Conservation (phyloP, 1,140 invertebrate species). For the Drosophila truncata region DNA sequence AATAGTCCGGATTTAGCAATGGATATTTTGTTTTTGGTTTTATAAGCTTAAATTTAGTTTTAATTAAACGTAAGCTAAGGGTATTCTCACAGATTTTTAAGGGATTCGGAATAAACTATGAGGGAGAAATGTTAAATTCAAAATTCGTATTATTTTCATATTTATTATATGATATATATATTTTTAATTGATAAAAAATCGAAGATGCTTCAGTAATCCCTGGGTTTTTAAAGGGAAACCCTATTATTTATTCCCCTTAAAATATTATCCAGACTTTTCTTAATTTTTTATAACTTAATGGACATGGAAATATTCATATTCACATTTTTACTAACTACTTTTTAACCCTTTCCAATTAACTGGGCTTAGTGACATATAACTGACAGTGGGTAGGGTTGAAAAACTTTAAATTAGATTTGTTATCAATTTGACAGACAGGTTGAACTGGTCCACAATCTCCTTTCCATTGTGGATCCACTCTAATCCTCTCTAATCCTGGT, state of each 20-base stretch:
- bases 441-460: neutral
- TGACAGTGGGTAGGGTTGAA: neutral
- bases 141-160: too few relatives aligned
- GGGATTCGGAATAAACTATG: neutral
- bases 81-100: neutral
- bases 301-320: neutral
- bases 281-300: neutral
- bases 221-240: too few relatives aligned
- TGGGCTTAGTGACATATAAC: neutral
- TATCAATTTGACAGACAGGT: slow-evolving; percentile 14
- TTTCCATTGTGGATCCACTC: neutral
- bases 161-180: too few relatives aligned
- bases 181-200: too few relatives aligned
- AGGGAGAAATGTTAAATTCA: neutral
- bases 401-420: slow-evolving; percentile 35
- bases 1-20: neutral
- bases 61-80: slow-evolving; percentile 16
- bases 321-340: neutral
- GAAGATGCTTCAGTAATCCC: too few relatives aligned
- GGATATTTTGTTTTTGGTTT: slow-evolving; percentile 7
- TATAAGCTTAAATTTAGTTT: slow-evolving; percentile 32
- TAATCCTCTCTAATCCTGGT: slow-evolving; percentile 13
- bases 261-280: neutral
- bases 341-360: neutral
- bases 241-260: neutral